These are phyloP conservation scores for Solenopsis invicta DNA, from an alignment of 1,140 invertebrate genomes.

Conservation along the genomic window DNA sequence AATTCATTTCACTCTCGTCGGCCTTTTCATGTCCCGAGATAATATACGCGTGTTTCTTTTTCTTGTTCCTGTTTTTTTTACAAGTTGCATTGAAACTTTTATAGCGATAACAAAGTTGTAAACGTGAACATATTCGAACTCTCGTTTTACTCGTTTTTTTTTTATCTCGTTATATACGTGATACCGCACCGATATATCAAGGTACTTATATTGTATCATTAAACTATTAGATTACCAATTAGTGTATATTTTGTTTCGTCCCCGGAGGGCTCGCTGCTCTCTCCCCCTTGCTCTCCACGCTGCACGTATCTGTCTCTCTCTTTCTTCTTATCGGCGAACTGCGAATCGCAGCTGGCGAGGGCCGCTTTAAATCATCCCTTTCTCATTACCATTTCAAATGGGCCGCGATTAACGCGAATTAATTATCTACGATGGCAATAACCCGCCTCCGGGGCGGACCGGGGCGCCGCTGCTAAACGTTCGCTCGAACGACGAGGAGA, in stretches of 20 bases:
- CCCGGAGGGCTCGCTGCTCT: background rate
- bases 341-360: slow-evolving; percentile 50
- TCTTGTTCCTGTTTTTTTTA: background rate
- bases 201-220: slow-evolving; percentile 14
- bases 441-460: slow-evolving; percentile 46
- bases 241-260: slow-evolving; percentile 19
- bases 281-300: background rate
- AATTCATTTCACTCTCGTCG: slow-evolving; percentile 12
- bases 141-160: background rate
- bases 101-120: background rate
- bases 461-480: slow-evolving; percentile 62
- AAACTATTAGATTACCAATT: slow-evolving; percentile 35
- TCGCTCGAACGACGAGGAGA: slow-evolving; percentile 49
- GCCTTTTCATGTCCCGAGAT: background rate
- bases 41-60: background rate
- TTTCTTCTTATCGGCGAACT: slow-evolving; percentile 30
- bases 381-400: slow-evolving; percentile 79
- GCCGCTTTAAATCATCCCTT: slow-evolving; percentile 69
- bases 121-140: background rate
- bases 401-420: slow-evolving; percentile 78
- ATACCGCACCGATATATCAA: background rate
- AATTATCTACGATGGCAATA: slow-evolving; percentile 78
- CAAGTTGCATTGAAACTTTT: background rate
- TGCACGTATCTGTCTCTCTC: background rate
- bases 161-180: background rate